phyloP scores from a whole-genome alignment of 2,797 vertebrate species.

The Falco cherrug region DNA sequence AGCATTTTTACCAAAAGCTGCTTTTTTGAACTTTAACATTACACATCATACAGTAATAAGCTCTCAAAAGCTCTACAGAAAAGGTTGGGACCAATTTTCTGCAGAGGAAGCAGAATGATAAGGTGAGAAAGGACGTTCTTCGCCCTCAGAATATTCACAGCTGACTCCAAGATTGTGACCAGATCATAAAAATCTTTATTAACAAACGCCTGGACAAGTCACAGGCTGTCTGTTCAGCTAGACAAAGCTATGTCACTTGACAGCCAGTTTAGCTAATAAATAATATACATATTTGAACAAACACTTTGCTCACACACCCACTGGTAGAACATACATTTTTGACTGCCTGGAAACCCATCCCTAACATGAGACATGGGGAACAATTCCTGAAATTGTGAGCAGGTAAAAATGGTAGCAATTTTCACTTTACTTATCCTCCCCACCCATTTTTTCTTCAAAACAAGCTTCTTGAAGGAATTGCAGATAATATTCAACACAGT shows the following conservation, averaged over 20 bases:
- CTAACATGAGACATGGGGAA: background rate
- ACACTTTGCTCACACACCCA: background rate
- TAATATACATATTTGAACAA: background rate
- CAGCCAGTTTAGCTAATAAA: background rate
- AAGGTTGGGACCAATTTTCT: background rate
- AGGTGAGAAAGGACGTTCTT: background rate
- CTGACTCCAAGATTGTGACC: background rate
- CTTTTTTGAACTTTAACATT: background rate
- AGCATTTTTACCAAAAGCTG: background rate
- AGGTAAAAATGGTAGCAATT: background rate
- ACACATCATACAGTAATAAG: background rate
- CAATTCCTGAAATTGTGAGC: background rate
- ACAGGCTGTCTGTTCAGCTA: background rate
- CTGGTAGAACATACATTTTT: background rate
- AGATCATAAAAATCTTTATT: background rate
- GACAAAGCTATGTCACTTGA: background rate
- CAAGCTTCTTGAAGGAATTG: background rate
- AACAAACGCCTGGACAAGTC: background rate
- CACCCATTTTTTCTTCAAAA: background rate
- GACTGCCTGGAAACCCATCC: background rate
- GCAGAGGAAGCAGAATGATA: background rate
- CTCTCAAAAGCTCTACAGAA: background rate
- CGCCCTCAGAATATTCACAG: background rate
- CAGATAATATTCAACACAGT: background rate
- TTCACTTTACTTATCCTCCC: background rate